Base-by-base conservation (phyloP, 2,113 vertebrate species). In the Corythaeola cristata region DNA sequence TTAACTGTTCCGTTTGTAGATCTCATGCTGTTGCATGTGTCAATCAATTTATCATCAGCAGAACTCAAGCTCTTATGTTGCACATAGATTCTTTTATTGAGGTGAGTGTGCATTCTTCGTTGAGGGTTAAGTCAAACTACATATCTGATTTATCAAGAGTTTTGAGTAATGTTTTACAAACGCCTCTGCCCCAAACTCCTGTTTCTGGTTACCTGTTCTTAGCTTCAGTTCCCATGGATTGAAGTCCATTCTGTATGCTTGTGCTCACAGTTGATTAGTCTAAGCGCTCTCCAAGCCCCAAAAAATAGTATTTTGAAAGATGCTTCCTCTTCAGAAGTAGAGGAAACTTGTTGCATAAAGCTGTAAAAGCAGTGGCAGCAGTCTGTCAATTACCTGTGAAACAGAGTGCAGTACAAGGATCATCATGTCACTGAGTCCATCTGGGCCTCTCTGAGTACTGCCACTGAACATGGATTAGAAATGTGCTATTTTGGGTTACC, bases 41-140 rank as follows among this genome's bases (percentile, higher is more conserved):
- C 91, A 99, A 99, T 98, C 99, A 99, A 84, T 99, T 99, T 96
- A 99, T 99, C 98, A 99, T 99, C 98, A 99, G 99, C 97, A 98
- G 99, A 97, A 99, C 99, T 93, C 99, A 99, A 97, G 99, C 99
- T 82, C 99, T 99, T 35, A 99, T 99, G 99, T 97, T 99, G 91
- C 99, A 99, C 97, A 99, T 99, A 84, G 99, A 99, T 97, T 98
- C 99, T 91, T 99, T 99, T 97, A 99, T 99, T 90, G 99, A 99
- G 99, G 99, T 98, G 97, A 84, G 98, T 97, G 49, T 69, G 5
- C 41, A 11, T 90, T 74, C 32, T 84, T 66, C 8, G 1, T 33
- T 74, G 44, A 7, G 17, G 1, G 3, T 64, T 68, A 56, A 85
- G 15, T 68, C 35, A 72, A 30, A 47, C 75, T 44, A n/a, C 6